Conservation (phyloP, 1,140 invertebrate species). For the Manduca sexta region DNA sequence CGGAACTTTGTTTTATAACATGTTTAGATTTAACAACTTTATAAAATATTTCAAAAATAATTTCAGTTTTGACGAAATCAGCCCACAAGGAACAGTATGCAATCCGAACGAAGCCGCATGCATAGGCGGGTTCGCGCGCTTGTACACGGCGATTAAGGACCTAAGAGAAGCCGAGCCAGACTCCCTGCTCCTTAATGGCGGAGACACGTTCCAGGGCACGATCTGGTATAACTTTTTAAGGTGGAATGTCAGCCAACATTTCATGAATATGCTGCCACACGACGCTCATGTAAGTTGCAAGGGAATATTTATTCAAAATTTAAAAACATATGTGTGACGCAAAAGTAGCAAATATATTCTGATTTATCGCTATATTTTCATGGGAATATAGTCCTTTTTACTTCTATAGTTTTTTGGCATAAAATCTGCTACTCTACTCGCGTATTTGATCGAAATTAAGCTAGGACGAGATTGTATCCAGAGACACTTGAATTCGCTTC, state of each 20-base stretch:
- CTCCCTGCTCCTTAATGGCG: constrained; percentile 84
- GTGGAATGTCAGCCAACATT: constrained; percentile 82
- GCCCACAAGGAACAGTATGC: constrained; percentile 76
- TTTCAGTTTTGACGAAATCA: constrained; percentile 81
- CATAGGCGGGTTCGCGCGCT: constrained; percentile 84
- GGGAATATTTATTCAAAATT: too few relatives aligned
- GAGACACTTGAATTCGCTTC: too few relatives aligned
- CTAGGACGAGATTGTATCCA: too few relatives aligned
- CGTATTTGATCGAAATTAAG: too few relatives aligned
- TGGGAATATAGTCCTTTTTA: too few relatives aligned
- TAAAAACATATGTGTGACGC: too few relatives aligned
- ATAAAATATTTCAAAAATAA: not conserved
- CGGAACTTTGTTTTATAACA: too few relatives aligned
- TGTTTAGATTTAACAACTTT: too few relatives aligned
- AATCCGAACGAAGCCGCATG: constrained; percentile 62
- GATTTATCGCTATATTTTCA: too few relatives aligned
- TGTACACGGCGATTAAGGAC: constrained; percentile 74
- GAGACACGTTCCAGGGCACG: constrained; percentile 91
- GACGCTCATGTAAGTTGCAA: constrained; percentile 82
- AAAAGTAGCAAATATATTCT: too few relatives aligned
- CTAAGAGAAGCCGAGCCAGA: constrained; percentile 75
- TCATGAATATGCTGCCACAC: constrained; percentile 84
- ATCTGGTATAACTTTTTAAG: constrained; percentile 86
- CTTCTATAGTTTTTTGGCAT: too few relatives aligned
- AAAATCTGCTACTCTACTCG: too few relatives aligned